Evolutionary conservation across 2,113 vertebrate species (phyloP).

Genomic region (Astatoreochromis straeleni): DNA sequence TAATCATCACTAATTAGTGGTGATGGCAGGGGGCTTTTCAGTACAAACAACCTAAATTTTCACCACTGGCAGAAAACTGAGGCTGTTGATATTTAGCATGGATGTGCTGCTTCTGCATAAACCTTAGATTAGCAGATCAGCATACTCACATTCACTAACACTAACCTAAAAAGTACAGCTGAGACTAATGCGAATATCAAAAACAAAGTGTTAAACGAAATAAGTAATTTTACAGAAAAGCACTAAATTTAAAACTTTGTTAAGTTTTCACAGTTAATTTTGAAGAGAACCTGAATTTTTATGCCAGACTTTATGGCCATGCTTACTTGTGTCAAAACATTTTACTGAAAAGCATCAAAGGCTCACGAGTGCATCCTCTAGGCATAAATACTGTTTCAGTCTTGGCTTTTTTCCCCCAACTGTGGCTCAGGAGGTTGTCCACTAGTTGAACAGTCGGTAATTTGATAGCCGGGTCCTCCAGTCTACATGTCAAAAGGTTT

Average conservation of each 20-base stretch:
- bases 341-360: background rate
- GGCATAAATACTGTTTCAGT: background rate
- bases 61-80: background rate
- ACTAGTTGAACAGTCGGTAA: background rate
- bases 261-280: background rate
- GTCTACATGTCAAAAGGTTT: background rate
- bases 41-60: background rate
- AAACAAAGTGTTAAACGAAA: background rate
- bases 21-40: background rate
- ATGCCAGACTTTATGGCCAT: background rate
- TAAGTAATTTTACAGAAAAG: background rate
- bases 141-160: background rate
- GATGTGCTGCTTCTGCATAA: background rate
- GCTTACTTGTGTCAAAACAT: background rate
- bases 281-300: background rate
- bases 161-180: background rate
- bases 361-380: background rate
- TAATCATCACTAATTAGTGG: background rate
- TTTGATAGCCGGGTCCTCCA: background rate
- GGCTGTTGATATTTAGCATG: background rate
- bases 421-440: background rate
- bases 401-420: fast-evolving
- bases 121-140: background rate
- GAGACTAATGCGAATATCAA: background rate
- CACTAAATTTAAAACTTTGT: background rate